These are phyloP conservation scores for Amphiprion ocellaris DNA, from an alignment of 2,113 vertebrate species.

Conservation along the genomic window DNA sequence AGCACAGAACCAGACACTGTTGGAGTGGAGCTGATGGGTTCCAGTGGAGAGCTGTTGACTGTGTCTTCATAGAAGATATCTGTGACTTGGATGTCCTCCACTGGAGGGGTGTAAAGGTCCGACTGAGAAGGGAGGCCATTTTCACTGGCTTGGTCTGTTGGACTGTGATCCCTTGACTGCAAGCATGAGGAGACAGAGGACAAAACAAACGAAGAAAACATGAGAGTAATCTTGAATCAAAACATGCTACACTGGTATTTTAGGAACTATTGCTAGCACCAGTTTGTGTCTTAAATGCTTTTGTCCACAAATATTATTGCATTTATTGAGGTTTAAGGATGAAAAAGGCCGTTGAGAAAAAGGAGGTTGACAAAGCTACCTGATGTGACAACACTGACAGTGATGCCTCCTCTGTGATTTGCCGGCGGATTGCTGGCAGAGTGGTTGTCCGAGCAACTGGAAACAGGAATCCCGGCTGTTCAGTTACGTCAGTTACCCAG, in stretches of 20 bases:
- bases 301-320: too few species aligned
- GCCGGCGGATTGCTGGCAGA: constrained; percentile 42
- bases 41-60: constrained; percentile 42
- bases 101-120: constrained; percentile 49
- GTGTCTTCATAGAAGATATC: constrained; percentile 80
- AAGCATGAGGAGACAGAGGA: neutral
- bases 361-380: constrained; percentile 11
- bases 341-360: neutral
- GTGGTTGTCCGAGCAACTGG: constrained; percentile 60
- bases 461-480: constrained; percentile 80
- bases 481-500: constrained; percentile 67
- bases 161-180: constrained; percentile 33
- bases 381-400: constrained; percentile 60
- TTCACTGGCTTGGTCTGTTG: constrained; percentile 41
- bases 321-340: neutral
- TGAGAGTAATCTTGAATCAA: neutral
- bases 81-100: constrained; percentile 71
- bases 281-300: neutral
- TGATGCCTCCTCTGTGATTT: constrained; percentile 80
- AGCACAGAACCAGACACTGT: neutral
- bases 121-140: constrained; percentile 28
- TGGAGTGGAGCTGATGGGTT: constrained; percentile 28
- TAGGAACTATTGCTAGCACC: neutral
- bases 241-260: neutral
- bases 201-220: neutral